Evolutionary conservation across 2,888 invertebrate genomes (phyloP), one percentile per base, ranked within the genome.

Genomic region (Sarcophaga caerulescens): DNA sequence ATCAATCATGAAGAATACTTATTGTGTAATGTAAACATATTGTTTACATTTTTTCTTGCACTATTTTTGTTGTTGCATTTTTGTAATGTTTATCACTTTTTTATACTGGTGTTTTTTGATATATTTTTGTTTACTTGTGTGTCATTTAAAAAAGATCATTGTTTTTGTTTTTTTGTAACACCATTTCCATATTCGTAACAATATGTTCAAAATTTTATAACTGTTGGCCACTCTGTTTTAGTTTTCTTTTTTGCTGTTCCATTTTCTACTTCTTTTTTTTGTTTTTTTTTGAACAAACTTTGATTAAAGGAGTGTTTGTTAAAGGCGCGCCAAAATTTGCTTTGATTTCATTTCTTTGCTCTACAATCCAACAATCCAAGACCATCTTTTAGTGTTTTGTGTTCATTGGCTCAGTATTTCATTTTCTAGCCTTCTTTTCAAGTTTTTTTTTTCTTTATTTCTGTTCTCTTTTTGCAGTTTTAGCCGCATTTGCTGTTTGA

Each of bases 281-380:
- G 45, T 19, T 66, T 76, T 3, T 57, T 17, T 17, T 66, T 45
- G 6, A 59, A 21, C 76, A 66, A 59, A 57, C 71, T 57, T 59
- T 80, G 79, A 80, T 80, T 79, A 79, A 79, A 79, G 79, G 71
- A 79, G 79, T 79, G 71, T 47, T 73, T 71, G 63, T 73, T 71
- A 59, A 76, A 79, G 73, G 73, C 60, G 63, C 74, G 63, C 68
- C 65, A 45, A 70, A 65, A 75, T 17, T 23, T 62, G 62, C 57
- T 45, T 63, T 69, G 45, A 62, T 68, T 83, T 45, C 63, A 11
- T 66, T 71, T 76, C 11, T 23, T 65, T 52, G 52, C 17, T 52
- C 17, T 52, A 14, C 17, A 14, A 14, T 47, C 8, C 47, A 14
- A 17, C 4, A 70, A 23, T 45, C 45, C 57, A 65, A 73, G 59